Evolutionary conservation across 1,140 invertebrate genomes (phyloP).

Genomic region (Oncopeltus fasciatus): DNA sequence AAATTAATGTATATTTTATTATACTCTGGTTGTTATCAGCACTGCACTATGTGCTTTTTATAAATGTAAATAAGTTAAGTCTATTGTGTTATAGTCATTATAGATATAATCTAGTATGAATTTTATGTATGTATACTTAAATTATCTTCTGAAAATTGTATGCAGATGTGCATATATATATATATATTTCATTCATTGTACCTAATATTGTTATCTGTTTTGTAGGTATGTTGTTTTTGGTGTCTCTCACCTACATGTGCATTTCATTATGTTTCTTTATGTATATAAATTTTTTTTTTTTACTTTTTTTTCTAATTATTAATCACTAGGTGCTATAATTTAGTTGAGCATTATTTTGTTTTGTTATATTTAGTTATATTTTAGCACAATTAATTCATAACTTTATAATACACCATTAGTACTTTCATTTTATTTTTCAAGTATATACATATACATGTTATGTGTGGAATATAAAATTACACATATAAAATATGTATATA

Average conservation of each 20-base stretch:
- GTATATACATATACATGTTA: background rate
- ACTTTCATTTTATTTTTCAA: background rate
- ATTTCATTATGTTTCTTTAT: background rate
- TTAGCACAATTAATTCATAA: background rate
- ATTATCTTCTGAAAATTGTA: background rate
- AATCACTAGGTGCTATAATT: background rate
- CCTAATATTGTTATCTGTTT: constrained; percentile 8
- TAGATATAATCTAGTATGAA: background rate
- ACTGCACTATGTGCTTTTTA: constrained; percentile 7
- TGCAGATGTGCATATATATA: background rate
- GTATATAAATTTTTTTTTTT: background rate
- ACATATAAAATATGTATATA: background rate
- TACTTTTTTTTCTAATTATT: no score
- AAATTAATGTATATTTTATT: constrained; percentile 7
- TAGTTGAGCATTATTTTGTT: background rate
- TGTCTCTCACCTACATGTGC: background rate
- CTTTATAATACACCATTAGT: background rate
- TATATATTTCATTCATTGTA: constrained; percentile 4
- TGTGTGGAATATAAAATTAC: background rate
- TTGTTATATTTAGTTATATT: background rate
- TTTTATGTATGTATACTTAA: background rate
- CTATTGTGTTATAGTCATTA: constrained; percentile 6
- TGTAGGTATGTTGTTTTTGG: background rate
- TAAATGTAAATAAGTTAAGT: background rate
- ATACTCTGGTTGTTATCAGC: background rate